Conservation (phyloP, 2,113 vertebrate species). For the Myrmecophaga tridactyla region DNA sequence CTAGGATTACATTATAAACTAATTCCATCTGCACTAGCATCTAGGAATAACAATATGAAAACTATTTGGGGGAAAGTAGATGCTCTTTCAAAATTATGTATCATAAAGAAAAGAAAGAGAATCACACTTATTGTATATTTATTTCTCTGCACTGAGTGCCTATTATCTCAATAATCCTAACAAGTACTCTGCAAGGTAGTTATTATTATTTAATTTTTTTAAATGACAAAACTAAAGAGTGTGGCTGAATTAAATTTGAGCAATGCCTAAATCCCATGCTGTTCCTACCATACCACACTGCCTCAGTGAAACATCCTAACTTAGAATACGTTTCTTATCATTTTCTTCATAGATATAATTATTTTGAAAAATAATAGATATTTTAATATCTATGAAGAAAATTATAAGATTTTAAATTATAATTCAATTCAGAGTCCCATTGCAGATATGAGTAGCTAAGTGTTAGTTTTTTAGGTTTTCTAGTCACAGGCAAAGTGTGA, state of each 20-base stretch:
- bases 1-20: not conserved
- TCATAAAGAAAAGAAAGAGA: constrained; percentile 16
- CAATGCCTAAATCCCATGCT: constrained; percentile 16
- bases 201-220: not conserved
- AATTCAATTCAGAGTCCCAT: constrained; percentile 26
- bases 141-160: not conserved
- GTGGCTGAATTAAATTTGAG: constrained; percentile 28
- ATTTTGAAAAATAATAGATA: not conserved
- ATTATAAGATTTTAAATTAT: no score
- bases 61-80: not conserved
- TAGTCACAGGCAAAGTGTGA: constrained; percentile 17
- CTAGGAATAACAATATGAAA: constrained; percentile 7
- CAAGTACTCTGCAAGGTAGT: not conserved
- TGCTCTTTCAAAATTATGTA: not conserved
- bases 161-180: constrained; percentile 34
- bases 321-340: constrained; percentile 21
- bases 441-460: not conserved
- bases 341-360: constrained; percentile 11
- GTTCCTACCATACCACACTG: not conserved
- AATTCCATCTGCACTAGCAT: not conserved
- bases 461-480: constrained; percentile 33
- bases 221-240: constrained; percentile 37
- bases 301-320: not conserved
- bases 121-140: not conserved
- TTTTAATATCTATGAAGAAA: no score